phyloP scores from a whole-genome alignment of 2,113 vertebrate species.

The Halichoeres trimaculatus region DNA sequence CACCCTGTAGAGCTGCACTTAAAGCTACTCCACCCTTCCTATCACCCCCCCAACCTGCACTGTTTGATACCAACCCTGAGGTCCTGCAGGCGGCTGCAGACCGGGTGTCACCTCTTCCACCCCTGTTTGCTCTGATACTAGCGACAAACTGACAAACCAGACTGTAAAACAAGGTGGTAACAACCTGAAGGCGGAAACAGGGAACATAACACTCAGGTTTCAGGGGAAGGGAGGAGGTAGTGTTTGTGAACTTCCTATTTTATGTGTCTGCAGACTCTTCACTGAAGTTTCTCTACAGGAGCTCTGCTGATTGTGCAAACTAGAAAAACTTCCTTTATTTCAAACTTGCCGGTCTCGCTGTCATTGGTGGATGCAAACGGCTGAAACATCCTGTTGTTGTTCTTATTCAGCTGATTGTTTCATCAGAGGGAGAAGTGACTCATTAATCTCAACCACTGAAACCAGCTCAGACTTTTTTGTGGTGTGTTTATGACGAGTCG shows the following conservation, averaged over 20 bases:
- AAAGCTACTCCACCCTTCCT: conserved; percentile 16
- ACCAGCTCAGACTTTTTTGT: conserved; percentile 4
- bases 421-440: conserved; percentile 39
- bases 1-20: not conserved
- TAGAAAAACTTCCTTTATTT: conserved; percentile 48
- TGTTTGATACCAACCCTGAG: not conserved
- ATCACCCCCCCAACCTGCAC: not conserved
- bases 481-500: not conserved
- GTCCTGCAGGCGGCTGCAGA: not conserved
- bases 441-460: conserved; percentile 16
- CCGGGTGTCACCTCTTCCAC: conserved; percentile 29
- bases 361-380: conserved; percentile 30
- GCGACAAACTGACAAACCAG: conserved; percentile 42
- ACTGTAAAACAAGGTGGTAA: conserved; percentile 14
- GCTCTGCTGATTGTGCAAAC: not conserved
- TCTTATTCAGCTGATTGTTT: conserved; percentile 55
- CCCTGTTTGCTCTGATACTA: conserved; percentile 18
- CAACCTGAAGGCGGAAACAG: conserved; percentile 1
- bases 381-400: conserved; percentile 75
- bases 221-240: conserved; percentile 14
- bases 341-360: conserved; percentile 33
- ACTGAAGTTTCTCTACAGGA: not conserved
- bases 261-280: not conserved
- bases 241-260: conserved; percentile 15
- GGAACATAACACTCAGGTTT: conserved; percentile 4